Percentiles rank a stretch among this genome's conserved stretches.
Conservation (phyloP, 37 sponge, comb jelly and placozoan species). For the Haliclona indistincta region DNA sequence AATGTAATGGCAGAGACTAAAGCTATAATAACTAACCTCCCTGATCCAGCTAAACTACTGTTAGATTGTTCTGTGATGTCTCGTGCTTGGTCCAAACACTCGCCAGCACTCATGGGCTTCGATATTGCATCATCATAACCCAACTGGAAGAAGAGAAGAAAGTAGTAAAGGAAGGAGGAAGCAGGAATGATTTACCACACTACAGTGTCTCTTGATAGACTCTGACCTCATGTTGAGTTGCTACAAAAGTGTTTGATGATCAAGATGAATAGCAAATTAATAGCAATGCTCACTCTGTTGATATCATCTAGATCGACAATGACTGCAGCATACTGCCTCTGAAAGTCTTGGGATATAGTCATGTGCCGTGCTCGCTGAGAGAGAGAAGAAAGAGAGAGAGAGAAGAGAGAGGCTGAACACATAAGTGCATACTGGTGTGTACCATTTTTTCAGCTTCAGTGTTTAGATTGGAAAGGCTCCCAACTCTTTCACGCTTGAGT, state of each 20-base stretch:
- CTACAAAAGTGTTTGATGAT: constrained; percentile 1
- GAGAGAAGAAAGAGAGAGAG: background rate
- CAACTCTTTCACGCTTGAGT: constrained; percentile 44
- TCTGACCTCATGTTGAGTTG: constrained; percentile 57
- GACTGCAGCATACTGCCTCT: constrained; percentile 54
- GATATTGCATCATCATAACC: constrained; percentile 46
- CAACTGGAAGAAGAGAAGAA: constrained; percentile 9
- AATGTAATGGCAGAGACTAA: background rate
- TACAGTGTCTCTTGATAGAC: constrained; percentile 44
- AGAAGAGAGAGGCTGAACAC: background rate
- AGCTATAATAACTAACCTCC: constrained; percentile 39
- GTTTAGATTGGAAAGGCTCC: constrained; percentile 54
- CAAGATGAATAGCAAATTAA: background rate
- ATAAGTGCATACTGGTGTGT: constrained; percentile 4
- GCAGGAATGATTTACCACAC: background rate
- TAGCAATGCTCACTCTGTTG: constrained; percentile 57
- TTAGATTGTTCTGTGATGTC: constrained; percentile 47
- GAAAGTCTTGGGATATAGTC: constrained; percentile 39
- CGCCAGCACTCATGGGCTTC: background rate
- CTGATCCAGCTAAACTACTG: constrained; percentile 38
- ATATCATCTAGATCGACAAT: constrained; percentile 75
- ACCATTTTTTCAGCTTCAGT: constrained; percentile 75
- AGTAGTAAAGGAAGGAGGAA: background rate
- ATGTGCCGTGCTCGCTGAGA: constrained; percentile 50
- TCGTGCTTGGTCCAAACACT: constrained; percentile 32